Conservation (phyloP, 2,113 vertebrate genomes). For the Cavia porcellus region DNA sequence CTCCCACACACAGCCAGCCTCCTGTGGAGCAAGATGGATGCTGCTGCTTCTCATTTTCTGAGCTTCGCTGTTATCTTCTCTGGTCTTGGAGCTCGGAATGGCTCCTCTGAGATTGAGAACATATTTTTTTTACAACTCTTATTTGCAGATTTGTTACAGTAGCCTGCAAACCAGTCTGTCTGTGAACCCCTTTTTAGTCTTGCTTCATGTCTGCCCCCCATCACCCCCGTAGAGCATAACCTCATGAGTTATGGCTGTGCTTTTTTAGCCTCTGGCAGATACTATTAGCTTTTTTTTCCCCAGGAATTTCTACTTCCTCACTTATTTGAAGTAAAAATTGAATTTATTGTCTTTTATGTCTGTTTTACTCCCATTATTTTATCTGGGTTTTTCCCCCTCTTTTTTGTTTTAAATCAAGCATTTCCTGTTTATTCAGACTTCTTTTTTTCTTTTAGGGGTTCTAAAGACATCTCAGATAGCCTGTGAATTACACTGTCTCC, state of each 20-base stretch:
- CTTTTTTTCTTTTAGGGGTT: conserved; percentile 11
- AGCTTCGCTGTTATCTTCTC: background rate
- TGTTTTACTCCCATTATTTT: conserved; percentile 30
- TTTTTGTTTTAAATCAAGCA: background rate
- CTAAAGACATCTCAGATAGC: background rate
- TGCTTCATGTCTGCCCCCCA: background rate
- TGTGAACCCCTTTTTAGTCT: background rate
- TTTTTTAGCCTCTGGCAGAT: background rate
- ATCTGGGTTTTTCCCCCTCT: background rate
- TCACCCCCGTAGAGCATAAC: background rate
- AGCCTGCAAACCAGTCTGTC: background rate
- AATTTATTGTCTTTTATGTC: background rate
- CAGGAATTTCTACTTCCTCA: background rate
- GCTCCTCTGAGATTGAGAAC: background rate
- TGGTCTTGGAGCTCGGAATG: background rate
- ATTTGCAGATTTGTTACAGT: conserved; percentile 8
- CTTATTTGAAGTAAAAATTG: conserved; percentile 25
- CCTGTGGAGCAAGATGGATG: background rate
- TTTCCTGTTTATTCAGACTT: background rate
- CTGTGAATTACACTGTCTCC: background rate
- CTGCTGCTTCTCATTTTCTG: background rate
- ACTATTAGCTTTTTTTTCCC: background rate
- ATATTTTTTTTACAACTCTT: background rate
- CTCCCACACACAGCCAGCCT: background rate
- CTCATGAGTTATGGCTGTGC: background rate